Base-by-base conservation (phyloP, 2,113 vertebrate genomes). In the Nestor notabilis region DNA sequence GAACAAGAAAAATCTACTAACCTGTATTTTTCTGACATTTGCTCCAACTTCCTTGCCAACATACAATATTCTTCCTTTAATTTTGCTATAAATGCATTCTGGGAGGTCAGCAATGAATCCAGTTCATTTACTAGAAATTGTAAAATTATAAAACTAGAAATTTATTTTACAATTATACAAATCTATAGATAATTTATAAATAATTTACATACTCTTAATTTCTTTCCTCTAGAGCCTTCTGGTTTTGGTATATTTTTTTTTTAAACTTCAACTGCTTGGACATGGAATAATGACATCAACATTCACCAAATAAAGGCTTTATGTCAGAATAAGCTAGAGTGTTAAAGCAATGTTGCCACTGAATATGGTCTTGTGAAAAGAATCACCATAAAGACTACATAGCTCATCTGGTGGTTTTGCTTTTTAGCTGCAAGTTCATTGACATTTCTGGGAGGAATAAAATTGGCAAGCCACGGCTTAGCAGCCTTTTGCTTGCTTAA, bases 81-180 rank as follows among this genome's bases (percentile, higher is more conserved):
- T 97, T 99, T 99, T 96, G 96, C 95, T 95, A 99, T 98, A 84
- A 99, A 98, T 84, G 97, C 96, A 94, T 99, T 99, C 98, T 99
- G 99, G 96, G 99, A 99, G 79, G 97, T 98, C 97, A 99, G 97
- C 91, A 99, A 96, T 39, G 71, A 97, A 53, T 99, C 99, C 93
- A 98, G 90, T 94, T 99, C 99, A 83, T 92, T 98, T 87, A 98
- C 99, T 99, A 98, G 85, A 98, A 98, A 89, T 20, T 88, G 98
- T 44, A 94, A 72, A 92, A 92, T 89, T 41, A 52, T 23, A 69
- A 83, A 76, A 56, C 10, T 65, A 68, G 37, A 69, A 69, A 90
- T 47, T 65, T 49, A 76, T 43, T 70, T 90, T 52, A 80, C 9
- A 79, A 27, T 39, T 2, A 69, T 6, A 84, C 13, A 83, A 37